phyloP scores from a whole-genome alignment of 1,140 invertebrate species.

The Arion vulgaris region DNA sequence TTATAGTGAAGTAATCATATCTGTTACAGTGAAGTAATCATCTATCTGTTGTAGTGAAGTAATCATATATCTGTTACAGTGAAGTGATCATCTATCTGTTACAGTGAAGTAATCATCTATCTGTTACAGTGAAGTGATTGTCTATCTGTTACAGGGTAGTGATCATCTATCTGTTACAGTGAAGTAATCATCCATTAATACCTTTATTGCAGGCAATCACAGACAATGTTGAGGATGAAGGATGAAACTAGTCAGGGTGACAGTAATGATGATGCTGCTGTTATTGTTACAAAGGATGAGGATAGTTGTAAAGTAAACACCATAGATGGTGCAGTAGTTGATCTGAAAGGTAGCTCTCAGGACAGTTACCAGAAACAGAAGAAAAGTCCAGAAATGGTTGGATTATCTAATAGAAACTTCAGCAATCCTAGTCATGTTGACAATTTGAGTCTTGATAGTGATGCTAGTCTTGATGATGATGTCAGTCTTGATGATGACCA shows the following conservation, averaged over 20 bases:
- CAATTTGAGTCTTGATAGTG: not conserved
- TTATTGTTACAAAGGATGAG: not conserved
- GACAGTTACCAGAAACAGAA: not conserved
- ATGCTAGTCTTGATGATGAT: conserved; percentile 24
- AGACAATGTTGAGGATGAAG: conserved; percentile 29
- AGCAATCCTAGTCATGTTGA: conserved; percentile 14
- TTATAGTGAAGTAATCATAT: no score
- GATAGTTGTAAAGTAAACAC: not conserved
- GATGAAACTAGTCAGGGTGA: not conserved
- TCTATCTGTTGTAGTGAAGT: no score
- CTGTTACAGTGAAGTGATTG: no score
- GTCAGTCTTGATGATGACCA: not conserved
- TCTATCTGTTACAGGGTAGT: no score
- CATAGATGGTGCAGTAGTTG: not conserved
- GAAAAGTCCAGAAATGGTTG: not conserved
- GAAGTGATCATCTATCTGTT: no score
- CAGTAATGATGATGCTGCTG: not conserved
- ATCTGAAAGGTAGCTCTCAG: no score
- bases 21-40: no score
- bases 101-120: no score
- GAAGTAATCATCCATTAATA: no score
- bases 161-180: no score
- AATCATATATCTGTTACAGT: no score
- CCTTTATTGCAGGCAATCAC: conserved; percentile 18
- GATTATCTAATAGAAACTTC: not conserved